These are phyloP conservation scores for Spodoptera picta DNA, from an alignment of 2,888 invertebrate species.

Conservation along the genomic window DNA sequence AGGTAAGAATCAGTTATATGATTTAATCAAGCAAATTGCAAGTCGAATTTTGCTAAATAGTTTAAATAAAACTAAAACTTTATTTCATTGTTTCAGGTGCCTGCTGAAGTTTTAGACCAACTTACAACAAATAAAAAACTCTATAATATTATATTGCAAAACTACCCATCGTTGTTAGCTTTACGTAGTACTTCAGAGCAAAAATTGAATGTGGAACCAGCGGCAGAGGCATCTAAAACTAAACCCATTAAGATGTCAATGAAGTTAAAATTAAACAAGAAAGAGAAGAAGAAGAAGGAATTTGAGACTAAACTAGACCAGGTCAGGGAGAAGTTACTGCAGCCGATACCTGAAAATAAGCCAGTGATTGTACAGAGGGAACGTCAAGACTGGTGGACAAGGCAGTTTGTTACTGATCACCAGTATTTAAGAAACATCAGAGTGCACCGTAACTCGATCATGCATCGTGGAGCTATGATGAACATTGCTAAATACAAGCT, in stretches of 20 bases:
- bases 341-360: constrained; percentile 83
- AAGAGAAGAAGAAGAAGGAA: constrained; percentile 71
- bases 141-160: constrained; percentile 92
- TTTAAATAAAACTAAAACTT: background rate
- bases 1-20: constrained; percentile 76
- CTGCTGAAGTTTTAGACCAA: constrained; percentile 91
- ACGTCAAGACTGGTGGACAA: constrained; percentile 80
- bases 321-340: constrained; percentile 78
- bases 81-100: constrained; percentile 85
- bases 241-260: constrained; percentile 90
- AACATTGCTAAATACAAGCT: constrained; percentile 95
- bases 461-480: constrained; percentile 95
- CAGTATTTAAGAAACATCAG: constrained; percentile 92
- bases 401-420: constrained; percentile 89
- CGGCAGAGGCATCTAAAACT: constrained; percentile 71
- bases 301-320: constrained; percentile 81
- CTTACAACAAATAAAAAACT: constrained; percentile 90
- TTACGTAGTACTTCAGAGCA: constrained; percentile 91
- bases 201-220: constrained; percentile 81
- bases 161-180: constrained; percentile 91
- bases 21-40: no score
- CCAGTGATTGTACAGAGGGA: constrained; percentile 70
- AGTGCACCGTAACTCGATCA: constrained; percentile 94
- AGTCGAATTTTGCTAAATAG: no score
- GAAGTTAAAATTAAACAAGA: constrained; percentile 86